phyloP scores from a whole-genome alignment of 2,113 vertebrate genomes.

The Oncorhynchus gorbuscha region DNA sequence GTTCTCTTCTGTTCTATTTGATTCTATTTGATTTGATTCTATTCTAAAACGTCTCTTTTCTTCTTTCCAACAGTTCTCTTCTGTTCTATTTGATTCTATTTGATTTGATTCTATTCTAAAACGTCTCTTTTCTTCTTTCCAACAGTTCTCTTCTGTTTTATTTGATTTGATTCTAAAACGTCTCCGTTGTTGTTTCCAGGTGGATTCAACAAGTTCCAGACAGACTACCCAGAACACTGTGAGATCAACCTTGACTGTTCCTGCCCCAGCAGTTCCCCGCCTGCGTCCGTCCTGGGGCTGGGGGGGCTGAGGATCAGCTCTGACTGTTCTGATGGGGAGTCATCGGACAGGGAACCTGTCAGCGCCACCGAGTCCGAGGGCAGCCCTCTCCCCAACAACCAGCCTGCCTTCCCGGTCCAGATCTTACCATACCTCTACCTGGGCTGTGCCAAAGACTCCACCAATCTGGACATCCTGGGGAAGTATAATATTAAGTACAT shows the following conservation, averaged over 20 bases:
- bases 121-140: no score
- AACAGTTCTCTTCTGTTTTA: no score
- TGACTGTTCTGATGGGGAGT: constrained; percentile 93
- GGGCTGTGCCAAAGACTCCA: constrained; percentile 98
- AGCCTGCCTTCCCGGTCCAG: constrained; percentile 95
- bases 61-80: no score
- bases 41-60: no score
- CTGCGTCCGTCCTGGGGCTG: constrained; percentile 87
- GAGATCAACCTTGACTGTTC: constrained; percentile 92
- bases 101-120: no score
- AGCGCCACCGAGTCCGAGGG: constrained; percentile 95
- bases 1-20: no score
- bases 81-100: no score
- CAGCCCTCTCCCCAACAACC: constrained; percentile 90
- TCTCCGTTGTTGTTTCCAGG: constrained; percentile 30
- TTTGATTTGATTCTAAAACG: no score
- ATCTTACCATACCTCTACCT: constrained; percentile 97
- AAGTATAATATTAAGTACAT: constrained; percentile 99
- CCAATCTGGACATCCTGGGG: constrained; percentile 93
- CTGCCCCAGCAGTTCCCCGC: constrained; percentile 89
- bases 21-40: no score
- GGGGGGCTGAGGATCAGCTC: constrained; percentile 94
- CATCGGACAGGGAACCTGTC: constrained; percentile 88
- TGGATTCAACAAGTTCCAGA: constrained; percentile 98
- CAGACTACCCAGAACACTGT: constrained; percentile 92